These are phyloP conservation scores for Pristionchus exspectatus DNA, from an alignment of 2,888 invertebrate species.

Conservation along the genomic window DNA sequence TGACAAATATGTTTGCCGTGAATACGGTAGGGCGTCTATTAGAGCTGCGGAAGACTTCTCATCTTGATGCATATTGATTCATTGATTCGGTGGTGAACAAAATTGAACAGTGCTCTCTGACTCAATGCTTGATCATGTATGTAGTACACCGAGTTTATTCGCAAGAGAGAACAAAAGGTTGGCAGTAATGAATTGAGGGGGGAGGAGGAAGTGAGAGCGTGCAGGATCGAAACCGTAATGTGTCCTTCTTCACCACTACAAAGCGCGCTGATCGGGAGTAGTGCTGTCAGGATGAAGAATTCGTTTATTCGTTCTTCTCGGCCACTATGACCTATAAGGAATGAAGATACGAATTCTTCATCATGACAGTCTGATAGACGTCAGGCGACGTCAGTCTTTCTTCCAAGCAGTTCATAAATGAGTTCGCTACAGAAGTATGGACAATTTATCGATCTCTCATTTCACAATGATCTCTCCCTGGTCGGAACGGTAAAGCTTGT, in stretches of 20 bases:
- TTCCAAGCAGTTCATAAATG: background rate
- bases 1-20: background rate
- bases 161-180: background rate
- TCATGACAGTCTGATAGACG: background rate
- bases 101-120: background rate
- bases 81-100: background rate
- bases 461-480: background rate
- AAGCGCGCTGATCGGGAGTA: background rate
- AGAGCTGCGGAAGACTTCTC: too few relatives aligned
- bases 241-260: background rate
- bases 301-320: too few relatives aligned
- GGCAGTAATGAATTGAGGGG: background rate
- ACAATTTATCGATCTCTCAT: background rate
- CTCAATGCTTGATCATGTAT: constrained; percentile 22
- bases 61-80: too few relatives aligned
- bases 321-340: too few relatives aligned
- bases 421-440: background rate
- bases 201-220: background rate
- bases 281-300: background rate
- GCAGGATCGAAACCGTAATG: constrained; percentile 3
- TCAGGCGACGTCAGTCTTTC: background rate
- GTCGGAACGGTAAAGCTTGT: too few relatives aligned
- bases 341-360: too few relatives aligned
- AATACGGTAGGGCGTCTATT: background rate
- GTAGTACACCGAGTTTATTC: constrained; percentile 1